Evolutionary conservation across 2,888 invertebrate species (phyloP), one percentile per base, ranked within the genome.

Genomic region (Liposcelis brunnea): DNA sequence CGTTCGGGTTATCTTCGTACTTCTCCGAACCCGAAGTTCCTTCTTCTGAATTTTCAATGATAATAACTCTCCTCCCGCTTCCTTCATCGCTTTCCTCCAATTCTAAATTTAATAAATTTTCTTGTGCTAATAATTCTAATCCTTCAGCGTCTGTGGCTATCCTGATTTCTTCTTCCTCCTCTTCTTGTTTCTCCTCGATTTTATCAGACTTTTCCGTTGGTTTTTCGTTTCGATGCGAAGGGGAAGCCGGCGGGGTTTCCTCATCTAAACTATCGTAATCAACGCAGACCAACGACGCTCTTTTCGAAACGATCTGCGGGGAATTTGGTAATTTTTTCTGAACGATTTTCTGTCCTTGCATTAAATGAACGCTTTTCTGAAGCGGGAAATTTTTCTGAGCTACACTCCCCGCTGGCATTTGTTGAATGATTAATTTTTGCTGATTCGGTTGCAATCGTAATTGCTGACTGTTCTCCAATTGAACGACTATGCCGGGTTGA

Each of bases 101-200:
- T 19, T 40, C 40, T 6, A 40, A 19, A 19, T 40, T 40, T 19
- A 40, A 21, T 8, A 40, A 11, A 40, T 40, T 40, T 19, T 40
- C 40, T 21, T 40, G 40, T 6, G 40, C 15, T 21, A 40, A 40
- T 18, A 40, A 18, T 21, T 40, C 40, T 12, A 40, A 19, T 5
- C 40, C 40, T 21, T 40, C 40, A 7, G 40, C 40, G 11, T 40
- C 40, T 16, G 40, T 40, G 21, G 40, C 40, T 5, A 40, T 14
- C 6, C 40, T 16, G 16, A 40, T 40, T 21, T 40, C 40, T 21
- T 40, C 40, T 18, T 16, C 19, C 16, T 40, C 21, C 19, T 40
- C 40, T 6, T 40, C 40, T n/a, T 6, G 15, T 18, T 40, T 40
- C 4, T 16, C 16, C 19, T 8, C 19, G 4, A 5, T n/a, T 18